Conservation (phyloP, 2,797 vertebrate genomes). For the Tangara arthus region DNA sequence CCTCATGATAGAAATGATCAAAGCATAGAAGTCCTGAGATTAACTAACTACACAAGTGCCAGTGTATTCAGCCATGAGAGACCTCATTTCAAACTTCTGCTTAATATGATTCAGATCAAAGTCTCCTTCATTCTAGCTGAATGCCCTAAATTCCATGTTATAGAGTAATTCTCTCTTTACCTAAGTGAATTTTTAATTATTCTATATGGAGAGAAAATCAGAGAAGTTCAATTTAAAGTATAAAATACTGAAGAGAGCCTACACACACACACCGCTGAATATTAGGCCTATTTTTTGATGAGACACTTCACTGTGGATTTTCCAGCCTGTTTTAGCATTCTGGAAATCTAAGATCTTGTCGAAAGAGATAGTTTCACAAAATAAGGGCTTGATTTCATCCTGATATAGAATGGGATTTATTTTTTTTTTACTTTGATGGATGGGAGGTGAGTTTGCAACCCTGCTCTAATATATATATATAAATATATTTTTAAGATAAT, state of each 20-base stretch:
- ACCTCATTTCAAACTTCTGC: neutral
- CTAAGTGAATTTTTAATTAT: conserved; percentile 11
- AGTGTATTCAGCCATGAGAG: neutral
- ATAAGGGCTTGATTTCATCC: neutral
- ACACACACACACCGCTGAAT: neutral
- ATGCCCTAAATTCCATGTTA: neutral
- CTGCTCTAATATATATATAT: neutral
- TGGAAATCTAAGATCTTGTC: neutral
- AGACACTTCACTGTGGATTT: neutral
- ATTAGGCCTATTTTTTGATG: neutral
- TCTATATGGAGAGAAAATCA: neutral
- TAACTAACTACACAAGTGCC: neutral
- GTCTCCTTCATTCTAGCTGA: neutral
- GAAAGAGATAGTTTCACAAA: neutral
- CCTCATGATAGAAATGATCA: neutral
- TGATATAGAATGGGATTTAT: neutral
- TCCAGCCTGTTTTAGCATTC: neutral
- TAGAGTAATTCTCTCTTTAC: neutral
- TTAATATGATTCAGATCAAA: conserved; percentile 37
- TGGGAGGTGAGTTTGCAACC: neutral
- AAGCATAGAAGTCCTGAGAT: neutral
- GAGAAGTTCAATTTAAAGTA: neutral
- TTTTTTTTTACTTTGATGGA: neutral
- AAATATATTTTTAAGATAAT: neutral
- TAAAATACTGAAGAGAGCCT: neutral